Conservation (phyloP, 2,888 invertebrate species). For the Hydrotaea diabolus region DNA sequence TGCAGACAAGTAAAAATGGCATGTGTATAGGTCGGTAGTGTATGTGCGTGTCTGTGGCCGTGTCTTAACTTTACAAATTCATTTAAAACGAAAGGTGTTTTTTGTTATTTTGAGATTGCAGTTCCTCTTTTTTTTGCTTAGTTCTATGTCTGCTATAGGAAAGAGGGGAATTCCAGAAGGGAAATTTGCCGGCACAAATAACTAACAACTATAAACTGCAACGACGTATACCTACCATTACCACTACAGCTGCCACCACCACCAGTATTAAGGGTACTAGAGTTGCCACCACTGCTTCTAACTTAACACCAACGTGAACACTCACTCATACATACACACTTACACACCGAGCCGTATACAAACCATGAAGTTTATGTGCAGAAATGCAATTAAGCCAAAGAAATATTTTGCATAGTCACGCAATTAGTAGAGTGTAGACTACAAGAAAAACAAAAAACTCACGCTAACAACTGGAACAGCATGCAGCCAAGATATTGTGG, state of each 20-base stretch:
- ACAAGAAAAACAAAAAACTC: constrained; percentile 3
- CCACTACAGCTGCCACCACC: background rate
- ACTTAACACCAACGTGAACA: background rate
- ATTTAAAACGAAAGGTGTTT: constrained; percentile 19
- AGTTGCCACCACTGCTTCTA: constrained; percentile 1
- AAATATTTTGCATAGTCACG: constrained; percentile 71
- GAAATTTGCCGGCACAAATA: constrained; percentile 23
- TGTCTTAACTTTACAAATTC: constrained; percentile 4
- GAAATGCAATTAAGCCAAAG: constrained; percentile 70
- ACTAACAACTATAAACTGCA: background rate
- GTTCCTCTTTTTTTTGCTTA: background rate
- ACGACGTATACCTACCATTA: background rate
- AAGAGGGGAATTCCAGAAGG: background rate
- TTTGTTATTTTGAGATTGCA: constrained; percentile 15
- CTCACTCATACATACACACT: background rate
- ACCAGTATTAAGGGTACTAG: background rate
- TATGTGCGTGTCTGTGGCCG: background rate
- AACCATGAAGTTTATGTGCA: constrained; percentile 56
- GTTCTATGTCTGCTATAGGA: background rate
- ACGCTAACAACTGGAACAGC: constrained; percentile 9
- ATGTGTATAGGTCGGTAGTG: background rate
- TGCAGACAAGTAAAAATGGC: background rate
- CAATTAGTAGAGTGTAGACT: constrained; percentile 64
- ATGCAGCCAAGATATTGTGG: background rate
- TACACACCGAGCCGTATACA: background rate